Conservation (phyloP, 2,113 vertebrate species). For the Thamnaconus septentrionalis region DNA sequence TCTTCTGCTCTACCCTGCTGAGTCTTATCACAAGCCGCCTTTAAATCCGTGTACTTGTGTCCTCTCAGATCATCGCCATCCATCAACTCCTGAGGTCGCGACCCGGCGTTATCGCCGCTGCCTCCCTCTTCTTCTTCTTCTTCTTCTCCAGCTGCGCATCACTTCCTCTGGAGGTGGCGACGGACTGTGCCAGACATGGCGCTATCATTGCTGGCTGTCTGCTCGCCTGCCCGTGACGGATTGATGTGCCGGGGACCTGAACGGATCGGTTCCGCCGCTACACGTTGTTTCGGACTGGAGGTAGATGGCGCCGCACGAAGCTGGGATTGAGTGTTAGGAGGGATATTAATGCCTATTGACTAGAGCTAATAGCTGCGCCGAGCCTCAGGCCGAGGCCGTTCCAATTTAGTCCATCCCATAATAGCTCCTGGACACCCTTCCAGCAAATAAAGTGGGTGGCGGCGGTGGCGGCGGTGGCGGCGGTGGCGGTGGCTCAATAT, state of each 20-base stretch:
- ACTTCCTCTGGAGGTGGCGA: conserved; percentile 52
- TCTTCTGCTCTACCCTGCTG: too few relatives aligned
- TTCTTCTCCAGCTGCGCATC: conserved; percentile 19
- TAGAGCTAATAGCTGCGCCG: conserved; percentile 66
- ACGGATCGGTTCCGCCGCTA: conserved; percentile 49
- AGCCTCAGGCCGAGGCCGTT: conserved; percentile 57
- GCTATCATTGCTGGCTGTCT: conserved; percentile 50
- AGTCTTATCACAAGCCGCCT: too few relatives aligned
- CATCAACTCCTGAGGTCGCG: conserved; percentile 9
- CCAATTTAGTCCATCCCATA: conserved; percentile 60
- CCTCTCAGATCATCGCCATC: too few relatives aligned
- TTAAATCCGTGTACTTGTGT: too few relatives aligned
- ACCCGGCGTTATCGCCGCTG: conserved; percentile 22
- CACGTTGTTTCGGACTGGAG: conserved; percentile 38
- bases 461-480: conserved; percentile 11
- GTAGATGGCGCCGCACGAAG: conserved; percentile 37
- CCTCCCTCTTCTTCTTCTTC: conserved; percentile 38
- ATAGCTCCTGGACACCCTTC: conserved; percentile 56
- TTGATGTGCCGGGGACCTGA: conserved; percentile 52
- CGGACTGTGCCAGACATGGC: conserved; percentile 40
- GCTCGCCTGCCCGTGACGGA: conserved; percentile 49
- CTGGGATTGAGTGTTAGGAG: conserved; percentile 44
- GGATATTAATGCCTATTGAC: conserved; percentile 74
- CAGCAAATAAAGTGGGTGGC: conserved; percentile 57
- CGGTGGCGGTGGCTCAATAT: conserved; percentile 20